Conservation (phyloP, 2,113 vertebrate genomes). For the Carassius auratus region DNA sequence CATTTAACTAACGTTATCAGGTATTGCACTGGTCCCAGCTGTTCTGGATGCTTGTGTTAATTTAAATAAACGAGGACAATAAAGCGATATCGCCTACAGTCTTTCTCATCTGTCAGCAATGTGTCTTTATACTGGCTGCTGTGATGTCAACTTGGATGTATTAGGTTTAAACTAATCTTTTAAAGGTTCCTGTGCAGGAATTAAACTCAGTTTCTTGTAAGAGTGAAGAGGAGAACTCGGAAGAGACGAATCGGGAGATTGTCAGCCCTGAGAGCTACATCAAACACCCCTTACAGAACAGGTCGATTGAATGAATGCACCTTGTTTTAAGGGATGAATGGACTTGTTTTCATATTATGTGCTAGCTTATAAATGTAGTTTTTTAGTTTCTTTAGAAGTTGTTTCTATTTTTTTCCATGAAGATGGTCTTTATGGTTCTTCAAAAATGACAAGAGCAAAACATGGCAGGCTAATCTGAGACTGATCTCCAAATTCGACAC, state of each 20-base stretch:
- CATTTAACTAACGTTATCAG: background rate
- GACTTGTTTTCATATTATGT: background rate
- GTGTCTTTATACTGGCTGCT: background rate
- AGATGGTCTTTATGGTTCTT: slow-evolving; percentile 99
- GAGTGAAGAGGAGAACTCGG: slow-evolving; percentile 86
- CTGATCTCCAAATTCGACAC: slow-evolving; percentile 99
- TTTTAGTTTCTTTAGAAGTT: background rate
- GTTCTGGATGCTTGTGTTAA: background rate
- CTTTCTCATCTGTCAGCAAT: background rate
- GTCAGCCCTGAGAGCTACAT: slow-evolving; percentile 93
- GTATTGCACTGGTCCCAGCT: slow-evolving; percentile 19
- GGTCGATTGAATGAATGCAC: slow-evolving; percentile 66
- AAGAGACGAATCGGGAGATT: slow-evolving; percentile 87
- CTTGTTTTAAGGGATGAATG: background rate
- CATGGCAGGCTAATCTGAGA: slow-evolving; percentile 98
- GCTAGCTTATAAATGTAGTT: background rate
- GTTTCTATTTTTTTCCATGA: slow-evolving; percentile 57
- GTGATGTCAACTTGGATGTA: background rate
- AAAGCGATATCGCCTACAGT: background rate
- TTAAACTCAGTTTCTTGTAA: slow-evolving; percentile 81
- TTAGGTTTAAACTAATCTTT: background rate
- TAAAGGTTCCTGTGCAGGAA: slow-evolving; percentile 77
- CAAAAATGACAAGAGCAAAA: slow-evolving; percentile 99
- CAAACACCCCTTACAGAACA: slow-evolving; percentile 98
- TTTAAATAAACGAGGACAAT: background rate